Conservation (phyloP, 2,888 invertebrate species). For the Timandra comae region DNA sequence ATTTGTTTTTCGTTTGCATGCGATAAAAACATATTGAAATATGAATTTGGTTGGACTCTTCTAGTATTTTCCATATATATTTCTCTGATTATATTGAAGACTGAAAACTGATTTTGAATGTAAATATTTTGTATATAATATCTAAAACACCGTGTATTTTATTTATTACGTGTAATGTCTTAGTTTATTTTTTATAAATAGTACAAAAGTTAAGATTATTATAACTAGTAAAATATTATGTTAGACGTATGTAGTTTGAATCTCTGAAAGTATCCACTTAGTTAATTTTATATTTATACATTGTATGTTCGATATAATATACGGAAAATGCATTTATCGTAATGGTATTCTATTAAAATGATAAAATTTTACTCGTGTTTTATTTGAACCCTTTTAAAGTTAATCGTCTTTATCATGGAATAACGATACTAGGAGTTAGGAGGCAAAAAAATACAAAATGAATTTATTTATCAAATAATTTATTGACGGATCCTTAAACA, state of each 20-base stretch:
- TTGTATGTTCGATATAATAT: slow-evolving; percentile 49
- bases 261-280: slow-evolving; percentile 19
- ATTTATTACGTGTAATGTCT: slow-evolving; percentile 23
- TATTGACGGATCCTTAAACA: slow-evolving; percentile 14
- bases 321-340: slow-evolving; percentile 59
- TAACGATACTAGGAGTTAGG: too few relatives aligned
- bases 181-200: slow-evolving; percentile 28
- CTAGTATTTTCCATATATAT: too few relatives aligned
- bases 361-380: slow-evolving; percentile 15
- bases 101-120: slow-evolving; percentile 31
- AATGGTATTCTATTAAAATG: slow-evolving; percentile 16
- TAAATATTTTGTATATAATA: slow-evolving; percentile 31
- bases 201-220: slow-evolving; percentile 39
- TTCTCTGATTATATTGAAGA: too few relatives aligned
- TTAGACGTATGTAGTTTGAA: slow-evolving; percentile 6
- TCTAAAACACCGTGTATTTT: slow-evolving; percentile 20
- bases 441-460: too few relatives aligned
- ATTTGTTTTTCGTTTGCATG: too few relatives aligned
- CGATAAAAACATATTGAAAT: too few relatives aligned
- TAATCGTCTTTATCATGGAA: too few relatives aligned
- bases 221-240: slow-evolving; percentile 12
- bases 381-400: not conserved
- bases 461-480: slow-evolving; percentile 14
- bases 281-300: slow-evolving; percentile 33
- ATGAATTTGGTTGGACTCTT: too few relatives aligned